Conservation (phyloP, 2,113 vertebrate species). For the Ovis canadensis region DNA sequence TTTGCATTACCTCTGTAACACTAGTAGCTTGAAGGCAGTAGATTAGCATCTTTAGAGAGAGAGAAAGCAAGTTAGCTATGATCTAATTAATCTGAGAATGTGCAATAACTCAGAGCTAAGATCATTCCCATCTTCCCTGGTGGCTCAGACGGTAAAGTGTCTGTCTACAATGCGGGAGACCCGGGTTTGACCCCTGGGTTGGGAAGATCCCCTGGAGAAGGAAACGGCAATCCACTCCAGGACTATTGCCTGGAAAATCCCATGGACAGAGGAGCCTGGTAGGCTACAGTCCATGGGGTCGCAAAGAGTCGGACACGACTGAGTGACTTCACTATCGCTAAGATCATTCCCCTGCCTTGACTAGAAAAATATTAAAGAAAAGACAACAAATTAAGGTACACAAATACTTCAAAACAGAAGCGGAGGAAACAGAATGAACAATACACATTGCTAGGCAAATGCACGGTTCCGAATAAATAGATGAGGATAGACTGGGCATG, state of each 20-base stretch:
- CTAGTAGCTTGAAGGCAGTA: neutral
- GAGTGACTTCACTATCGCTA: neutral
- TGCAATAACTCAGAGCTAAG: neutral
- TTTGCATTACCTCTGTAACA: neutral
- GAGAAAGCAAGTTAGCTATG: neutral
- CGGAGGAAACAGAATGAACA: neutral
- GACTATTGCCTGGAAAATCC: too few relatives aligned
- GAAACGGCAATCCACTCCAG: too few relatives aligned
- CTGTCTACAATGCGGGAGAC: too few relatives aligned
- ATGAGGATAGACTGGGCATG: neutral
- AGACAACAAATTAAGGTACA: neutral
- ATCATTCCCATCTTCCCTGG: neutral
- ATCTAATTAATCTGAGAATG: neutral
- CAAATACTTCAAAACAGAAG: neutral
- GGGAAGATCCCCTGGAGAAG: too few relatives aligned
- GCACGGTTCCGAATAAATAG: neutral
- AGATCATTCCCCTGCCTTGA: neutral
- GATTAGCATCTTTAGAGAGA: neutral
- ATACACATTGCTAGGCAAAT: neutral
- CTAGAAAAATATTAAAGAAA: neutral
- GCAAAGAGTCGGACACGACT: too few relatives aligned
- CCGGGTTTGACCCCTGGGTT: too few relatives aligned
- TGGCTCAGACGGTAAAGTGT: too few relatives aligned
- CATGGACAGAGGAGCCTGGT: too few relatives aligned
- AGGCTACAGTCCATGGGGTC: too few relatives aligned